Evolutionary conservation across 2,888 invertebrate genomes (phyloP).

Genomic region (Schizaphis graminum): DNA sequence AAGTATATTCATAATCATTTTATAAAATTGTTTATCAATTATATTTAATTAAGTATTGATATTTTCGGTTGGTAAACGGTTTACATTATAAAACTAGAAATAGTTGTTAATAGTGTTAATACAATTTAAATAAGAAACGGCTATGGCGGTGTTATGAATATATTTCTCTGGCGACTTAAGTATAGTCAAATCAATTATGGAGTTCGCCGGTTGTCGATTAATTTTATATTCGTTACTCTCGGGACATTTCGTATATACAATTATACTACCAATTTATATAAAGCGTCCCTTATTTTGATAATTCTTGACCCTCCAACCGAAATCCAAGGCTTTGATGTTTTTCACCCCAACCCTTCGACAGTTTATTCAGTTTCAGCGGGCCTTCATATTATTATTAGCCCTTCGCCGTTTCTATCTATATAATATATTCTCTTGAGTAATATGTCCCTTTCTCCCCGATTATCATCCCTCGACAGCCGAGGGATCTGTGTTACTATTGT

Average conservation of each 20-base stretch:
- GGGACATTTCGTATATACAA: constrained; percentile 1
- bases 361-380: constrained; percentile 30
- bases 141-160: neutral
- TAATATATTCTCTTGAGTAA: neutral
- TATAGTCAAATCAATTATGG: constrained; percentile 7
- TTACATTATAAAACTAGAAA: neutral
- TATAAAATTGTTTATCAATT: neutral
- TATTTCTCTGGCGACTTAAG: neutral
- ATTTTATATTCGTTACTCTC: constrained; percentile 13
- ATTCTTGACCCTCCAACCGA: constrained; percentile 33
- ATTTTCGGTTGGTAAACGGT: neutral
- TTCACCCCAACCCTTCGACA: neutral
- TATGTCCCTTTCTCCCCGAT: neutral
- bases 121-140: neutral
- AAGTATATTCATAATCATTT: neutral
- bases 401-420: neutral
- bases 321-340: constrained; percentile 56
- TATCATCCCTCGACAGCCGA: constrained; percentile 3
- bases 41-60: neutral
- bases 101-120: too few relatives aligned
- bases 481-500: constrained; percentile 25
- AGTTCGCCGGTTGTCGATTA: neutral
- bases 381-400: constrained; percentile 44
- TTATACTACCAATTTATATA: neutral
- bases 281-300: constrained; percentile 12